These are phyloP conservation scores for Drosophila willistoni DNA, from an alignment of 1,140 invertebrate species.

Conservation along the genomic window DNA sequence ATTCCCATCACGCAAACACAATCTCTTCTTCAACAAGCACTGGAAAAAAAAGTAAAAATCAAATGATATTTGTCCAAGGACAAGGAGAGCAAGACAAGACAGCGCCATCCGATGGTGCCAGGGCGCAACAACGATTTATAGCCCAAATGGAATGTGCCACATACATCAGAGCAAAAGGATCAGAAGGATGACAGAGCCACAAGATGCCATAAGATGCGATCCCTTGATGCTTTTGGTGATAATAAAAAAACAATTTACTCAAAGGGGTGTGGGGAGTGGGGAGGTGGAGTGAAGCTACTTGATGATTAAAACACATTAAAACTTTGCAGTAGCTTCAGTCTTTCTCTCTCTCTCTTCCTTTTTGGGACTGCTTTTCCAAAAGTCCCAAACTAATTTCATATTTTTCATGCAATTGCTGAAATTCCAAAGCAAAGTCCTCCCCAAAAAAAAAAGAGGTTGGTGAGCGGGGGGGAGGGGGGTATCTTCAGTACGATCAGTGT, in stretches of 20 bases:
- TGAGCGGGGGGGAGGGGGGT: slow-evolving; percentile 13
- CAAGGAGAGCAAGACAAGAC: slow-evolving; percentile 42
- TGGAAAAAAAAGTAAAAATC: slow-evolving; percentile 73
- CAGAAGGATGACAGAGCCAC: slow-evolving; percentile 47
- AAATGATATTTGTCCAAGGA: slow-evolving; percentile 77
- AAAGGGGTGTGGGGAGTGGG: not conserved
- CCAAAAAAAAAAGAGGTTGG: slow-evolving; percentile 41
- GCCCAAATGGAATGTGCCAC: slow-evolving; percentile 73
- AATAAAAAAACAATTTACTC: slow-evolving; percentile 60
- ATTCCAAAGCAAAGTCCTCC: slow-evolving; percentile 56
- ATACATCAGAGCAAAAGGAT: slow-evolving; percentile 68
- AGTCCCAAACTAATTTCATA: slow-evolving; percentile 76
- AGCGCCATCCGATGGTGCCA: slow-evolving; percentile 72
- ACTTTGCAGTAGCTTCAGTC: slow-evolving; percentile 63
- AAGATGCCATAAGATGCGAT: slow-evolving; percentile 49
- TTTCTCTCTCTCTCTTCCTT: not conserved
- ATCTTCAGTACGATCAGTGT: slow-evolving; percentile 44
- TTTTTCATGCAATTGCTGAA: slow-evolving; percentile 81
- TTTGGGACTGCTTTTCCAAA: slow-evolving; percentile 30
- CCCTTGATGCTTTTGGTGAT: slow-evolving; percentile 29
- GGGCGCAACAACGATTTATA: slow-evolving; percentile 77
- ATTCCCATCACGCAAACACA: slow-evolving; percentile 68
- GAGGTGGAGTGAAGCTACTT: slow-evolving; percentile 21
- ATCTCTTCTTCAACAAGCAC: slow-evolving; percentile 55
- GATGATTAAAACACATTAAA: slow-evolving; percentile 83